Conservation (phyloP, 1,140 invertebrate genomes). For the Megathymus violae region DNA sequence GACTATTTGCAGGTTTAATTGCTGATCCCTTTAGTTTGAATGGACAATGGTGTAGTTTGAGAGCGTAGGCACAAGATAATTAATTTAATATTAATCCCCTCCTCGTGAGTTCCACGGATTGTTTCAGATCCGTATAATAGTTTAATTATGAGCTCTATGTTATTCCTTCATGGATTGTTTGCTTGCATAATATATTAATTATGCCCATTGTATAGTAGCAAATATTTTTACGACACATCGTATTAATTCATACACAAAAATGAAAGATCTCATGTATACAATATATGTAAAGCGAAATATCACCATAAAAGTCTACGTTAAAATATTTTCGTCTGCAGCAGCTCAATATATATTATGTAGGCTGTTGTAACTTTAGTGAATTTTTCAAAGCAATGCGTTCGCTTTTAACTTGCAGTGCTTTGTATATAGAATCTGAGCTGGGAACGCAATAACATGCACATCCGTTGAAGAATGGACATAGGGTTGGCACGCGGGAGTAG, state of each 20-base stretch:
- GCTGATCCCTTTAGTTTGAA: slow-evolving; percentile 11
- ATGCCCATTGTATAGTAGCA: no score
- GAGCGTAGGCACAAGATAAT: not conserved
- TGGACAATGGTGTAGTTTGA: not conserved
- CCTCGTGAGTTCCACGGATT: not conserved
- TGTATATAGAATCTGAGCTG: slow-evolving; percentile 18
- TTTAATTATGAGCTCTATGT: no score
- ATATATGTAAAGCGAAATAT: no score
- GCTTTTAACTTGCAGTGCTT: slow-evolving; percentile 9
- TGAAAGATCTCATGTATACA: no score
- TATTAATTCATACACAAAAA: no score
- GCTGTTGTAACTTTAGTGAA: not conserved
- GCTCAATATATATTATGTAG: slow-evolving; percentile 11
- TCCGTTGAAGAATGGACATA: not conserved
- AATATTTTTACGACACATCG: no score
- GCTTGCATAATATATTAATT: no score
- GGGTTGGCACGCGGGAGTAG: slow-evolving; percentile 2
- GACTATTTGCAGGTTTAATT: slow-evolving; percentile 10
- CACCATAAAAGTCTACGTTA: no score
- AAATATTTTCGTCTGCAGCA: not conserved
- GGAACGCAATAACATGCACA: slow-evolving; percentile 16
- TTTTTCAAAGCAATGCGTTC: slow-evolving; percentile 16
- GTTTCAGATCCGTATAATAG: no score
- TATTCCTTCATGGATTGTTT: no score
- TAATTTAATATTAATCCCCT: not conserved